Evolutionary conservation across 2,113 vertebrate genomes (phyloP).

Genomic region (Heliornis fulica): DNA sequence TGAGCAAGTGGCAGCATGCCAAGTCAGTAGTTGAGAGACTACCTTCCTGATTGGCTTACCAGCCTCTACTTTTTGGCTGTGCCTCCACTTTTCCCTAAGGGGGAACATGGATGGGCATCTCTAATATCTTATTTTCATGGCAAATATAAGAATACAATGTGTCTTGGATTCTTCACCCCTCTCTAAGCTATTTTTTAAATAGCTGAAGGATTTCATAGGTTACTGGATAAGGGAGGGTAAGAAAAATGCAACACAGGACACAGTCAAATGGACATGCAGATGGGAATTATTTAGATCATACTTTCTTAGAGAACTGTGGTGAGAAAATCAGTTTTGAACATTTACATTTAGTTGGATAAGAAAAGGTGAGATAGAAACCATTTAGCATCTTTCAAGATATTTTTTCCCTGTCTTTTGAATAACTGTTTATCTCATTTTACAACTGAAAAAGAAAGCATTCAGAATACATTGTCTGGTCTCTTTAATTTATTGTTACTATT

Average conservation of each 20-base stretch:
- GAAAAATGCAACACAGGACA: not conserved
- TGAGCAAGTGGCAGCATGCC: not conserved
- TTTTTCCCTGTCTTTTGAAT: not conserved
- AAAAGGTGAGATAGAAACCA: not conserved
- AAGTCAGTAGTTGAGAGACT: not conserved
- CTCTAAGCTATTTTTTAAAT: not conserved
- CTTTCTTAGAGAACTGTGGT: not conserved
- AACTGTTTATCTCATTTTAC: not conserved
- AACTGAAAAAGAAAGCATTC: not conserved
- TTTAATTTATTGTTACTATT: conserved; percentile 17
- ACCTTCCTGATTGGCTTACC: not conserved
- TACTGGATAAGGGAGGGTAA: not conserved
- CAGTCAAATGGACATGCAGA: not conserved
- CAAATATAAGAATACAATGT: not conserved
- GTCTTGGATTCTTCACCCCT: not conserved
- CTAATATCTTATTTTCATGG: not conserved
- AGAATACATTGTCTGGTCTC: not conserved
- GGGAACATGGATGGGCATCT: not conserved
- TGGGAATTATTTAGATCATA: not conserved
- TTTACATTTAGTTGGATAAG: not conserved
- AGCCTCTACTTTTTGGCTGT: not conserved
- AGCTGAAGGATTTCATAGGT: not conserved
- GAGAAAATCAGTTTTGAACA: not conserved
- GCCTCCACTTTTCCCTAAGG: not conserved
- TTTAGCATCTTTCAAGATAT: not conserved